These are phyloP conservation scores for Macrosteles quadrilineatus DNA, from an alignment of 1,140 invertebrate species.

Conservation along the genomic window DNA sequence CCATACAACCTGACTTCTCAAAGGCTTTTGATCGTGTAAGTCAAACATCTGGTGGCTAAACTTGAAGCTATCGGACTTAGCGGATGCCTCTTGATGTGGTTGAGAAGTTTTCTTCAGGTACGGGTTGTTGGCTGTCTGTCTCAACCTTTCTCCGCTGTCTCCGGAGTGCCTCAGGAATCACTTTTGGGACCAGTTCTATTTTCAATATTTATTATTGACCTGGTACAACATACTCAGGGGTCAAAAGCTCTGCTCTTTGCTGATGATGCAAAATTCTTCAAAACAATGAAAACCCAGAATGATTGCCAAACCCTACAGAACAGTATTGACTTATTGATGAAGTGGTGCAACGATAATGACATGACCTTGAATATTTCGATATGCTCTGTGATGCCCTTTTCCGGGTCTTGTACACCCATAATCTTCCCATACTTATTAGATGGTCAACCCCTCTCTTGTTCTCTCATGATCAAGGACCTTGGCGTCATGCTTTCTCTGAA, in stretches of 20 bases:
- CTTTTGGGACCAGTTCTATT: conserved; percentile 4
- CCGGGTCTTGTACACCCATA: background rate
- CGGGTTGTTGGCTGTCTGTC: background rate
- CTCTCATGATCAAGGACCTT: background rate
- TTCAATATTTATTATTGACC: no score
- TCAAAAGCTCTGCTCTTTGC: conserved; percentile 6
- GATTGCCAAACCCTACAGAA: conserved; percentile 1
- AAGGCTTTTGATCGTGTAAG: no score
- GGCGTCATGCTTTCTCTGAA: no score
- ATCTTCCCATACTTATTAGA: background rate
- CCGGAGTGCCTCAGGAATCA: background rate
- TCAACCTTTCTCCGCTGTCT: no score
- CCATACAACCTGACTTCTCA: conserved; percentile 27
- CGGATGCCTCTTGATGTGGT: no score
- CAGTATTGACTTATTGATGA: conserved; percentile 14
- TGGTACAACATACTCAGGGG: conserved; percentile 2
- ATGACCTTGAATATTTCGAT: no score
- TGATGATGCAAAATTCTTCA: conserved; percentile 8
- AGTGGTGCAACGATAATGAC: conserved; percentile 5
- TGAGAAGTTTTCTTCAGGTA: background rate
- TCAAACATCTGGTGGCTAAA: conserved; percentile 25
- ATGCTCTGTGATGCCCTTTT: no score
- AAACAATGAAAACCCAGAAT: background rate
- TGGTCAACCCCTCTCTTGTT: conserved; percentile 3
- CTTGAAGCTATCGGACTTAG: conserved; percentile 13